Evolutionary conservation across 2,888 invertebrate genomes (phyloP).

Genomic region (Diarsia mendica): DNA sequence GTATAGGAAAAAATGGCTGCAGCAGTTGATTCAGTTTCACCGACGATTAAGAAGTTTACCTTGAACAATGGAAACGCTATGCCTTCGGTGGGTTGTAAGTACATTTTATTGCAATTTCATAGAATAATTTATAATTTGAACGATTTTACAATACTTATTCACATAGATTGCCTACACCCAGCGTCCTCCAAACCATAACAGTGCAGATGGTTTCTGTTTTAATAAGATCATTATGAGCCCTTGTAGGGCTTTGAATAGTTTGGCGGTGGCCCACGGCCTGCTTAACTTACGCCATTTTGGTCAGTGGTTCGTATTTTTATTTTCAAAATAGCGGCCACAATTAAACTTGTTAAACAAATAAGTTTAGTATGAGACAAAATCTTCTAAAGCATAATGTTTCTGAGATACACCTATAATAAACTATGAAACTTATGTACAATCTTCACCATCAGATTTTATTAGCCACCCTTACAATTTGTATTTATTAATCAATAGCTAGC

Average conservation of each 20-base stretch:
- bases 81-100: slow-evolving; percentile 81
- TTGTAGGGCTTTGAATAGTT: not conserved
- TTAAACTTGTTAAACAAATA: not conserved
- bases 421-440: not conserved
- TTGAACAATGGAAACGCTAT: slow-evolving; percentile 75
- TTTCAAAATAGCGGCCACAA: too few relatives aligned
- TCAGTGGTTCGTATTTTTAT: too few relatives aligned
- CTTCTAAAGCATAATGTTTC: too few relatives aligned
- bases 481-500: not conserved
- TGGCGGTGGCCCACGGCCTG: too few relatives aligned
- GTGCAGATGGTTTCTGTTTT: not conserved
- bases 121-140: not conserved
- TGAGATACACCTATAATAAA: too few relatives aligned
- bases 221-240: not conserved
- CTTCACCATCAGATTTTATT: not conserved
- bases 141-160: not conserved
- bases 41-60: slow-evolving; percentile 48
- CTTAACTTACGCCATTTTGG: not conserved
- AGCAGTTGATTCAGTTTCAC: slow-evolving; percentile 26
- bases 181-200: not conserved
- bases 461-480: not conserved
- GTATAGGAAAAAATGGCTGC: slow-evolving; percentile 54
- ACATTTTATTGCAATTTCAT: not conserved
- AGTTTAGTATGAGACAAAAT: not conserved
- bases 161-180: not conserved